Evolutionary conservation across 2,797 vertebrate species (phyloP).

Genomic region (Sebastes melanostomus): DNA sequence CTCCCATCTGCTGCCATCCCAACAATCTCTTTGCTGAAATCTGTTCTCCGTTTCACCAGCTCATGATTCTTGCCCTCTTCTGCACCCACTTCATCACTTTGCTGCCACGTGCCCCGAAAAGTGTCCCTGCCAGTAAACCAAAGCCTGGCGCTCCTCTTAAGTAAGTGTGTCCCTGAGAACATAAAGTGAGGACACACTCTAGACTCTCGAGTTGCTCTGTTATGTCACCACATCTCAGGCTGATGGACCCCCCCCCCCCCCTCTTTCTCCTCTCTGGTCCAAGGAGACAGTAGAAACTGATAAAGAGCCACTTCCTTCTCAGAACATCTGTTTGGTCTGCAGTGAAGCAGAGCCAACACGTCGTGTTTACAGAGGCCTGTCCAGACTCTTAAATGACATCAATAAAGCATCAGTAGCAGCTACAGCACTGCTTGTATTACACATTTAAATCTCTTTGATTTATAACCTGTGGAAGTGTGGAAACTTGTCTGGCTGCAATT

Average conservation of each 20-base stretch:
- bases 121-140: conserved; percentile 41
- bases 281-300: conserved; percentile 27
- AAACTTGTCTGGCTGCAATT: not conserved
- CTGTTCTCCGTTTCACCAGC: conserved; percentile 31
- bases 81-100: conserved; percentile 28
- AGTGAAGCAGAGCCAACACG: conserved; percentile 20
- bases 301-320: conserved; percentile 54
- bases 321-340: conserved; percentile 27
- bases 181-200: conserved; percentile 49
- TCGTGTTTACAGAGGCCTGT: conserved; percentile 31
- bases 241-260: not conserved
- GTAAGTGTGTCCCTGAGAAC: conserved; percentile 49
- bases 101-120: conserved; percentile 35
- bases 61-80: conserved; percentile 16
- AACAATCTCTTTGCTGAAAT: conserved; percentile 38
- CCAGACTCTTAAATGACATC: conserved; percentile 19
- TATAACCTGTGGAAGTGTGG: not conserved
- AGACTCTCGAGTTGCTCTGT: conserved; percentile 60
- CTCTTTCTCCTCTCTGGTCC: not conserved
- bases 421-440: not conserved
- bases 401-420: not conserved
- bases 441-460: conserved; percentile 18
- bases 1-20: conserved; percentile 15
- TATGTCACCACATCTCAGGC: conserved; percentile 56
- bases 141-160: conserved; percentile 35